These are phyloP conservation scores for Drosophila lacteicornis DNA, from an alignment of 1,140 invertebrate genomes.

Conservation along the genomic window DNA sequence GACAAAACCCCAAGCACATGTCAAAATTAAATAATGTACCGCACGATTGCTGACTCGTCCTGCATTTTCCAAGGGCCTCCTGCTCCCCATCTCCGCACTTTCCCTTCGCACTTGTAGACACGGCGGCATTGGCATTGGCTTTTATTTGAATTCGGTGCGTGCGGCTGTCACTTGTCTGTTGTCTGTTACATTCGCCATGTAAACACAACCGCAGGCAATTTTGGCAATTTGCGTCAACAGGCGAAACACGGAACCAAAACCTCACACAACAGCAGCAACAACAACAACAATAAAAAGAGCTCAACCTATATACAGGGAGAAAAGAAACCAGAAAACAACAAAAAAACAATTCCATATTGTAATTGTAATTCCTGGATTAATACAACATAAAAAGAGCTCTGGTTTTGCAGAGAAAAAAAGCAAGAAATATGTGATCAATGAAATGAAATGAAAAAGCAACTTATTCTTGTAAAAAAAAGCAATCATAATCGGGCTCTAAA, in stretches of 20 bases:
- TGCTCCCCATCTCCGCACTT: background rate
- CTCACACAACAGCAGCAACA: slow-evolving; percentile 10
- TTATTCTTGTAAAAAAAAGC: too few species aligned
- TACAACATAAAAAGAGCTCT: too few species aligned
- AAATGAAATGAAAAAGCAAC: too few species aligned
- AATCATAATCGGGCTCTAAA: too few species aligned
- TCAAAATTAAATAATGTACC: slow-evolving; percentile 83
- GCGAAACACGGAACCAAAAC: slow-evolving; percentile 66
- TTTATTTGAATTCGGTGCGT: slow-evolving; percentile 82
- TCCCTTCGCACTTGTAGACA: slow-evolving; percentile 36
- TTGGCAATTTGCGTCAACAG: slow-evolving; percentile 82
- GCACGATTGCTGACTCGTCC: slow-evolving; percentile 70
- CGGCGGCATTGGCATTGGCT: slow-evolving; percentile 76
- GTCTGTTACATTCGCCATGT: slow-evolving; percentile 82
- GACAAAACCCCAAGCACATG: slow-evolving; percentile 78
- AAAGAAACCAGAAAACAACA: slow-evolving; percentile 3
- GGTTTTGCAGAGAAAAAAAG: too few species aligned
- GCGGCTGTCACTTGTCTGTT: slow-evolving; percentile 82
- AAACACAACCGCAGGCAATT: slow-evolving; percentile 83
- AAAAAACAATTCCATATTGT: slow-evolving; percentile 11
- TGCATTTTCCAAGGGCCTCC: slow-evolving; percentile 21
- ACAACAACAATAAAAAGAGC: slow-evolving; percentile 26
- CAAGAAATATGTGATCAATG: too few species aligned
- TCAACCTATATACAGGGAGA: slow-evolving; percentile 26
- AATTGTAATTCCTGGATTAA: background rate